Evolutionary conservation across 2,888 invertebrate species (phyloP), one percentile per base, ranked within the genome.

Genomic region (Athrips mouffetella): DNA sequence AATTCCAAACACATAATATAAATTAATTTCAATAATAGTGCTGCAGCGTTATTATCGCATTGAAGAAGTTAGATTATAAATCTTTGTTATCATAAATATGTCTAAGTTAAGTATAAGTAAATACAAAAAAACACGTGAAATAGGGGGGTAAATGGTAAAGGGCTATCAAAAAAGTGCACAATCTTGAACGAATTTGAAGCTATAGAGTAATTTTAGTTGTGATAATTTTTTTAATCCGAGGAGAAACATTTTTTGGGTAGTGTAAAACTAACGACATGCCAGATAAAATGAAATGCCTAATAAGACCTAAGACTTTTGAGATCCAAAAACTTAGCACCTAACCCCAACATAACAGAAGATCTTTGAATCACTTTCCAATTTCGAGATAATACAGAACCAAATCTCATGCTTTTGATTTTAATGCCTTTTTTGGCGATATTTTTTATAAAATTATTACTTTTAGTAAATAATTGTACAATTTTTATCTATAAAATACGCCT

Each of bases 401-500:
- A 69, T 68, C n/a, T n/a, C 68, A 76, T 80, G 77, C 80, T 73
- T 63, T 58, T 65, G 83, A 81, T 80, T 75, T 65, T 55, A n/a
- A n/a, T 62, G 69, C 73, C 75, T 67, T 67, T 70, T 68, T 57
- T 59, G 65, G 68, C 69, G 69, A 65, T 59, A 63, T 59, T 37
- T 62, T 58, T 58, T 70, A 70, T 67, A 73, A 74, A 80, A 78
- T 82, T 78, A 70, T 75, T 68, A 81, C 80, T 80, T 53, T 85
- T 82, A 81, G 80, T 86, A 85, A 80, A 87, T 84, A 86, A 83
- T 73, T 84, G 78, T 76, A 76, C 76, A 74, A 72, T 83, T 76
- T 44, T 82, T 80, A 77, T 79, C 80, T 85, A 83, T 73, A 80
- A 68, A 82, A 83, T 87, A 88, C 70, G 88, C 87, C 87, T 87